Percentiles rank a stretch among this genome's conserved stretches.
phyloP scores from a whole-genome alignment of 1,140 invertebrate species.

The Macrostomum lignano region DNA sequence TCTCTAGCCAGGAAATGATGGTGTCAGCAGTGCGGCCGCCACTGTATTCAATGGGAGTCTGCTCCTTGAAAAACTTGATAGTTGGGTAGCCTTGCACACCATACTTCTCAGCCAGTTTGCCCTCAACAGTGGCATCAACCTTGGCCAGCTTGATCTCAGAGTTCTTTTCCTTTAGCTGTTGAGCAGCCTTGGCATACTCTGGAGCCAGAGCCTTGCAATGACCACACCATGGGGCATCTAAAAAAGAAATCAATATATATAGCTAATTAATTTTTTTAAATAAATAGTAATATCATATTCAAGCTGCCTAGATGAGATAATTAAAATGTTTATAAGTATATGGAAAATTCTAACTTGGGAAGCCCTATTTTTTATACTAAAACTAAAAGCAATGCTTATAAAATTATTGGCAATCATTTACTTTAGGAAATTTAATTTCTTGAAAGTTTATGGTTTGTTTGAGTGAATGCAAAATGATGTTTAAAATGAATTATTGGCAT shows the following conservation, averaged over 20 bases:
- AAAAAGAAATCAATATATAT: conserved; percentile 50
- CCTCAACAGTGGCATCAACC: conserved; percentile 79
- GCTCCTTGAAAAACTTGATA: conserved; percentile 77
- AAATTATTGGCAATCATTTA: no score
- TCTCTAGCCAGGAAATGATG: conserved; percentile 68
- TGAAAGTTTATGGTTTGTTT: no score
- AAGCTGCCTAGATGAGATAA: no score
- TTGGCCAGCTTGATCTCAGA: conserved; percentile 54
- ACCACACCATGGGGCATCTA: conserved; percentile 97
- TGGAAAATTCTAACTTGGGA: no score
- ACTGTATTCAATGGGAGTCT: conserved; percentile 24
- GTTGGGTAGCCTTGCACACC: conserved; percentile 77
- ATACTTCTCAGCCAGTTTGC: conserved; percentile 54
- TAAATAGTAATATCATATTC: no score
- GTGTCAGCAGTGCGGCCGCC: conserved; percentile 54
- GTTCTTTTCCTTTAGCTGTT: conserved; percentile 39
- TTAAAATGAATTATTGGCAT: no score
- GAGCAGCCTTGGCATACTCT: conserved; percentile 77
- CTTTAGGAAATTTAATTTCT: no score
- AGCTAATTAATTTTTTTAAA: no score
- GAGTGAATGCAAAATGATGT: no score
- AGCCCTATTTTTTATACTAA: no score
- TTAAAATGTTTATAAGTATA: no score
- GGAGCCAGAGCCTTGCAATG: conserved; percentile 90
- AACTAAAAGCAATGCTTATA: no score